Base-by-base conservation (phyloP, 2,888 invertebrate species). In the Lordiphosa andalusiaca region DNA sequence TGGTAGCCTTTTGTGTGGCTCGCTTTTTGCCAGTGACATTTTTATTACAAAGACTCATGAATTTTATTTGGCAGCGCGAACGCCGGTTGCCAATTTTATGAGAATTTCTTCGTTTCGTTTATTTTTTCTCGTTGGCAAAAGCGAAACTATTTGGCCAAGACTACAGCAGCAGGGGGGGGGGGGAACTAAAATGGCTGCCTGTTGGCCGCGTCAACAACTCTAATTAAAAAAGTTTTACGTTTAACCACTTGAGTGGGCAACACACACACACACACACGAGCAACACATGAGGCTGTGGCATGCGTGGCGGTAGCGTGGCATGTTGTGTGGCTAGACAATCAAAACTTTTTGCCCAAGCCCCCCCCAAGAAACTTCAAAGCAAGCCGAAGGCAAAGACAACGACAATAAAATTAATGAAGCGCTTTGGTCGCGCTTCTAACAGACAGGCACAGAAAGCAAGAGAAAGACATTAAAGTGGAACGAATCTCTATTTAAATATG, bases 181-280 rank as follows among this genome's bases (percentile, higher is more conserved):
- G 46, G 55, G 57, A 69, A 69, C 66, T 66, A 55, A 23, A 25
- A 16, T 33, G 30, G 44, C 9, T 61, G 71, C 73, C 70, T 73
- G 76, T 57, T 76, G 74, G 59, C 76, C 83, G 54, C 67, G 33
- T 56, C 58, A 80, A 67, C 83, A 83, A 74, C 76, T 80, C 83
- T 80, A 83, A 80, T 80, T 80, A 80, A 83, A 80, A 80, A 80
- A 80, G 70, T 80, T 80, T 80, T 74, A 80, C 76, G 77, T 74
- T 80, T 80, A 80, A 76, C 83, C 80, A 83, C 80, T 80, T 74
- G 68, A 76, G 61, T 82, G 67, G 56, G 80, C 64, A 51, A 53
- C 47, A 56, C 67, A 42, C 60, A 37, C 46, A 39, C 53, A 60
- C 52, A 47, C 48, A 58, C 38, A 40, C 40, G 38, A n/a, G 41